Percentiles rank a stretch among this genome's conserved stretches.
phyloP scores from a whole-genome alignment of 1,140 invertebrate genomes.

The Tetramorium parvispinum region DNA sequence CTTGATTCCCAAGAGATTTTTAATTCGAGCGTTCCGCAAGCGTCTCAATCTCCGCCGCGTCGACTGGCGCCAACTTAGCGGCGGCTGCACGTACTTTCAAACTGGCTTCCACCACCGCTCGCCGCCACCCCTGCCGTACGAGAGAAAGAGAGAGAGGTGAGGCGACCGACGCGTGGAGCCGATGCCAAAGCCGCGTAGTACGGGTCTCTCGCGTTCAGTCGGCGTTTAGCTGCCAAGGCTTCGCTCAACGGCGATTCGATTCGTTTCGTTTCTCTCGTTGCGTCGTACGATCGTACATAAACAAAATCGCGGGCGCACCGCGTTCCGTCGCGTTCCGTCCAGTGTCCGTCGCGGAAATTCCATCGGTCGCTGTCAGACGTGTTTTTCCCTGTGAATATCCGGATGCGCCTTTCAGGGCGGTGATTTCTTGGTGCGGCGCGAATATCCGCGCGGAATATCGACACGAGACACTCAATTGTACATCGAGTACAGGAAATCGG shows the following conservation, averaged over 20 bases:
- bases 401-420: neutral
- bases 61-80: conserved; percentile 52
- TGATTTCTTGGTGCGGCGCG: conserved; percentile 23
- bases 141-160: neutral
- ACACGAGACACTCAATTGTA: conserved; percentile 9
- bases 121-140: neutral
- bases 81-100: conserved; percentile 37
- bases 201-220: conserved; percentile 25
- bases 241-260: neutral
- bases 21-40: neutral
- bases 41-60: conserved; percentile 10
- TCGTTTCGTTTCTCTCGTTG: neutral
- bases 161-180: neutral
- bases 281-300: conserved; percentile 16
- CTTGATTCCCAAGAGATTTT: neutral
- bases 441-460: neutral
- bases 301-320: neutral
- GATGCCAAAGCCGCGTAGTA: conserved; percentile 13
- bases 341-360: neutral
- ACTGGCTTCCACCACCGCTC: conserved; percentile 38
- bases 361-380: neutral
- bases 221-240: conserved; percentile 18
- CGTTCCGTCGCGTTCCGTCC: neutral
- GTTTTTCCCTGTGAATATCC: neutral
- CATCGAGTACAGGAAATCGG: neutral